Evolutionary conservation across 1,140 invertebrate species (phyloP), one percentile per base, ranked within the genome.

Genomic region (Teleogryllus occipitalis): DNA sequence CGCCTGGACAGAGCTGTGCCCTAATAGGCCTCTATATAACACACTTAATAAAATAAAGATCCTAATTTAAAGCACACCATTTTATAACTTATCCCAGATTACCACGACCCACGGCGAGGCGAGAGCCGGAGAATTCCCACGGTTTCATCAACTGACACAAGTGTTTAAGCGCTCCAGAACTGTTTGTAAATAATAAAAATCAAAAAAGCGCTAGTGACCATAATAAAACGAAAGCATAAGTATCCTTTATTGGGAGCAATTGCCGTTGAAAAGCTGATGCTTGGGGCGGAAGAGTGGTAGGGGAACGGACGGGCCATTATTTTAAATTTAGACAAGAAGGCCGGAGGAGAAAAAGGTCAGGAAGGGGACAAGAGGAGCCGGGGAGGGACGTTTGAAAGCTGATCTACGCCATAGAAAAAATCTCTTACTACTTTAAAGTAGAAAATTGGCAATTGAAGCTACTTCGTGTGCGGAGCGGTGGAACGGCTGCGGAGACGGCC

Each of bases 171-270:
- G 18, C 54, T 65, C 54, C 18, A 65, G 10, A 65, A 65, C 54
- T 65, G 54, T 65, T 65, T 65, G 54, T 65, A 65, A 65, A 65
- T 65, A 65, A 65, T 65, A 65, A 65, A 65, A 65, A 65, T 65
- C 18, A 65, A 65, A 65, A 65, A 65, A 39, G 18, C 54, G 10
- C 54, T 18, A 65, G 54, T 65, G 54, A 65, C 54, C 54, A 65
- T 65, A 18, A 65, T 65, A 65, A 65, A 65, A 65, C 54, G 54
- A 65, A 65, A 65, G 54, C 54, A 65, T 65, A 65, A 65, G 54
- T 65, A 65, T 65, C 54, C 18, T 65, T 65, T 65, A 65, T 65
- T 65, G 54, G 54, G 10, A 65, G 54, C 54, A 65, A 65, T 65
- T 65, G 54, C 54, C 54, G 54, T 65, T 65, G 54, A 65, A 65